phyloP scores from a whole-genome alignment of 1,140 invertebrate species.

The Eurosta solidaginis region DNA sequence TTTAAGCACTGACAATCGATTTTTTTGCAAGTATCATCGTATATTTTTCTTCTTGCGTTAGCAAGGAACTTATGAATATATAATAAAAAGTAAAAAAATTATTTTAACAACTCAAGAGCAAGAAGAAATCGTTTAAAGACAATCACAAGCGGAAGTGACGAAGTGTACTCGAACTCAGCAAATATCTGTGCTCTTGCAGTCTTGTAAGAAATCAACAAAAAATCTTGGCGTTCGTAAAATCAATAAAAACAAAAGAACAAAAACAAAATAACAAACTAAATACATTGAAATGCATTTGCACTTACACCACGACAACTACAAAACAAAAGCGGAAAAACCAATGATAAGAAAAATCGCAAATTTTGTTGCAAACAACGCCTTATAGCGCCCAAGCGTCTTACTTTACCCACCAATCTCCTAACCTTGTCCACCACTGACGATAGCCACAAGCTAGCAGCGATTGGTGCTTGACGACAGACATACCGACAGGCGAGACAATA shows the following conservation, averaged over 20 bases:
- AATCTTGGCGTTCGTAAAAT: background rate
- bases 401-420: background rate
- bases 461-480: background rate
- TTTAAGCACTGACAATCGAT: too few species aligned
- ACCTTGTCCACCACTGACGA: background rate
- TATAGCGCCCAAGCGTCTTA: background rate
- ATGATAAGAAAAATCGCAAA: constrained; percentile 3
- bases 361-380: background rate
- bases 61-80: too few species aligned
- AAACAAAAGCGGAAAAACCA: background rate
- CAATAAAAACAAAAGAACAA: background rate
- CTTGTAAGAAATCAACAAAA: background rate
- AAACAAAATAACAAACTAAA: background rate
- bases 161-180: background rate
- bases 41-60: too few species aligned
- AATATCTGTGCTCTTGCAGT: background rate
- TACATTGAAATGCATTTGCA: background rate
- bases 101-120: too few species aligned
- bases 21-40: too few species aligned
- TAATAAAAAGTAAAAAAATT: too few species aligned
- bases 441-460: background rate
- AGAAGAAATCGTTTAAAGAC: too few species aligned
- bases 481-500: background rate
- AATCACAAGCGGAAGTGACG: background rate
- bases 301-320: background rate